Percentiles rank a stretch among this genome's conserved stretches.
phyloP scores from a whole-genome alignment of 2,113 vertebrate genomes.

The Poeciliopsis turrubarensis region DNA sequence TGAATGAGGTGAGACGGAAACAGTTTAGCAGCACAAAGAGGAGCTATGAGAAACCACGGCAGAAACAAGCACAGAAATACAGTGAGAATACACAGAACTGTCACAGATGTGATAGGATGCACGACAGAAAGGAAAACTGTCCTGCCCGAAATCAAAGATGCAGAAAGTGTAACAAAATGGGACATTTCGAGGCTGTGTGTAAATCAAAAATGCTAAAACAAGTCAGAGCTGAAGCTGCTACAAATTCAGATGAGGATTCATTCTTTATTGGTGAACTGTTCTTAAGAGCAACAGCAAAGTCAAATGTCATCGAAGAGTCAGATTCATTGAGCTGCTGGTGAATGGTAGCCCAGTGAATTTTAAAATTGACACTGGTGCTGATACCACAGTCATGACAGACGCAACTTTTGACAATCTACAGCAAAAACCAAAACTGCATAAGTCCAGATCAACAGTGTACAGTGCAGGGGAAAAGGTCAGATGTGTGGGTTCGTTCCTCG shows the following conservation, averaged over 20 bases:
- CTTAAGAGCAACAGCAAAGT: neutral
- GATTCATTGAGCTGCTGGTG: neutral
- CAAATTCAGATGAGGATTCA: neutral
- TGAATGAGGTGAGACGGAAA: neutral
- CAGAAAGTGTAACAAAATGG: too few species aligned
- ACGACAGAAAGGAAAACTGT: neutral
- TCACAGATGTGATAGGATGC: neutral
- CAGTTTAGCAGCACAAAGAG: neutral
- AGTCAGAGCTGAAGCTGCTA: neutral
- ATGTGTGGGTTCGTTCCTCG: neutral
- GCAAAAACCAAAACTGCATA: neutral
- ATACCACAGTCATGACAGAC: neutral
- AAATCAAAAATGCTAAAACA: slow-evolving; percentile 3
- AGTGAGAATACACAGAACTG: neutral
- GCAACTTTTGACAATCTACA: neutral
- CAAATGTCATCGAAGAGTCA: neutral
- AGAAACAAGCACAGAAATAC: neutral
- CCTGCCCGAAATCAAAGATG: too few species aligned
- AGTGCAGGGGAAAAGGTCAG: neutral
- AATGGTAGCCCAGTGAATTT: neutral
- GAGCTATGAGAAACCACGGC: neutral
- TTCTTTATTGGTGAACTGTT: neutral
- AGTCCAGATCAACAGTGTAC: neutral
- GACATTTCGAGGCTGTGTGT: too few species aligned
- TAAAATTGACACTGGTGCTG: neutral